Base-by-base conservation (phyloP, 1,140 invertebrate genomes). In the Sycophila sp. region DNA sequence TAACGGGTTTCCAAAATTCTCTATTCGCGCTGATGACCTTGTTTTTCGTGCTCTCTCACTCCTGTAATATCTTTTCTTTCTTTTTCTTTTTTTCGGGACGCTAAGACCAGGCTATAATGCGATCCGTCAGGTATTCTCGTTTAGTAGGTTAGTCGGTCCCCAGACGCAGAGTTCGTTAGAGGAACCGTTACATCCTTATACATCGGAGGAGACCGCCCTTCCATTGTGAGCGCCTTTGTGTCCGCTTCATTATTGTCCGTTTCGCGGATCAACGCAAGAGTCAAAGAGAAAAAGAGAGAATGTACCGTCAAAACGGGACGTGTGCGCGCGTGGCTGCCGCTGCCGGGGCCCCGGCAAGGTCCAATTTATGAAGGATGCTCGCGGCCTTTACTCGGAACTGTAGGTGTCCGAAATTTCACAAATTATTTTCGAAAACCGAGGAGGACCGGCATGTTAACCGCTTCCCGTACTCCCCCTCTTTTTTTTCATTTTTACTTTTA, bases 131-230 rank as follows among this genome's bases (percentile, higher is more conserved):
- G 73, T 77, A 73, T 78, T 79, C 78, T 78, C 74, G 73, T 77
- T 82, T 81, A 82, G 80, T 82, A 80, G 80, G 79, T 82, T 82
- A 81, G 78, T 79, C 76, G 79, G 77, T 72, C 72, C 70, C 70
- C 63, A n/a, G 64, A 69, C 71, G 75, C 73, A 74, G 74, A 76
- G 73, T 76, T 79, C 74, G 79, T 78, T 80, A 78, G 76, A 78
- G 76, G 66, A 77, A 81, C 80, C 80, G 80, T 82, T 82, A 82
- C 73, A 72, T 76, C 76, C 71, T 80, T 68, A 49, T 68, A 70
- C 63, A 51, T 65, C 59, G 72, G 68, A 55, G 75, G 71, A 67
- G 67, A 53, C 71, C 68, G 77, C 76, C 78, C 80, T 79, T 77
- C 49, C 77, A 78, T 81, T 81, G 75, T 79, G 47, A 73, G 63